Conservation (phyloP, 2,797 vertebrate genomes). For the Pelobates cultripes region DNA sequence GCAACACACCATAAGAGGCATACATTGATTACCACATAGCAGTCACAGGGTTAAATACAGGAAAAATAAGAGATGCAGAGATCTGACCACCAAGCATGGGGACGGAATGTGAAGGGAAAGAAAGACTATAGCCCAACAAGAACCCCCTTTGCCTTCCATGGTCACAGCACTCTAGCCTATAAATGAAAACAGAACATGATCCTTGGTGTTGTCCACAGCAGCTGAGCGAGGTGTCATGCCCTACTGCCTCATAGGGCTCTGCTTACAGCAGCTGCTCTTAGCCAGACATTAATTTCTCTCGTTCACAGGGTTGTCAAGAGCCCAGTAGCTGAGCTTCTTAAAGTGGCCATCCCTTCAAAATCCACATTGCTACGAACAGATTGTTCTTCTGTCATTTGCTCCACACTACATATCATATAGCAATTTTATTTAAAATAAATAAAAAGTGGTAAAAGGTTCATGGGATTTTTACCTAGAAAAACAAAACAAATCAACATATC, state of each 20-base stretch:
- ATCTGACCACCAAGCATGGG: background rate
- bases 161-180: conserved; percentile 5
- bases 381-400: too few relatives aligned
- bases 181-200: conserved; percentile 12
- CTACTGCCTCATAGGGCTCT: background rate
- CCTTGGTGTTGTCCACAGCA: conserved; percentile 17
- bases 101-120: background rate
- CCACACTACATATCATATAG: too few relatives aligned
- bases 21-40: too few relatives aligned
- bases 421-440: too few relatives aligned
- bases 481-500: too few relatives aligned
- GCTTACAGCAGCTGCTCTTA: conserved; percentile 38
- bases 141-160: conserved; percentile 10
- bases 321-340: background rate
- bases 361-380: too few relatives aligned
- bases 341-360: too few relatives aligned
- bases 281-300: background rate
- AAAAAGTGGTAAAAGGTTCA: too few relatives aligned
- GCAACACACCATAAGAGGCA: too few relatives aligned
- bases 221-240: conserved; percentile 33
- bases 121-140: background rate
- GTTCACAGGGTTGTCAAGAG: background rate
- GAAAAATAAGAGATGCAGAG: background rate
- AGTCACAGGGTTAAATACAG: too few relatives aligned
- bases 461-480: too few relatives aligned